phyloP scores from a whole-genome alignment of 2,888 invertebrate species.

The Standfussiana lucernea region DNA sequence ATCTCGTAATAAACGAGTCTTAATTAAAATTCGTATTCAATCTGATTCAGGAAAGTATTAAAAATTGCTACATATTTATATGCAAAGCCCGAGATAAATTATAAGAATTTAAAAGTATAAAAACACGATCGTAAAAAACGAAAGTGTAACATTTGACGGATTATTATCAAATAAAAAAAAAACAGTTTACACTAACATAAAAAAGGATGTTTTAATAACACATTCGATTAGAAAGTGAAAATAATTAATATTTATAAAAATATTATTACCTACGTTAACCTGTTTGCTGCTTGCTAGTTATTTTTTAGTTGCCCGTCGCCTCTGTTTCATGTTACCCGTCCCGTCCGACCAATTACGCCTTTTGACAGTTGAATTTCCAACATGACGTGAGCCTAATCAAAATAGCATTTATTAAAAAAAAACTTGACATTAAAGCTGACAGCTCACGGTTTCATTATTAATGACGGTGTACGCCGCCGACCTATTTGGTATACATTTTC shows the following conservation, averaged over 20 bases:
- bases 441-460: slow-evolving; percentile 90
- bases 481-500: slow-evolving; percentile 79
- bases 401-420: slow-evolving; percentile 90
- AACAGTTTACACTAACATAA: slow-evolving; percentile 29
- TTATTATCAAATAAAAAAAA: slow-evolving; percentile 43
- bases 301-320: slow-evolving; percentile 67
- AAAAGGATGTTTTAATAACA: slow-evolving; percentile 45
- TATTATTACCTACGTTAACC: slow-evolving; percentile 39
- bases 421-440: slow-evolving; percentile 89
- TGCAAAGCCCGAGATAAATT: slow-evolving; percentile 43
- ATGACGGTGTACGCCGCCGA: slow-evolving; percentile 81
- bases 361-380: slow-evolving; percentile 91
- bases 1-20: slow-evolving; percentile 54
- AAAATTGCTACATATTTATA: slow-evolving; percentile 46
- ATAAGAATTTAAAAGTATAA: slow-evolving; percentile 50
- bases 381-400: slow-evolving; percentile 92
- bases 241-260: slow-evolving; percentile 47
- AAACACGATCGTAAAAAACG: slow-evolving; percentile 54
- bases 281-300: slow-evolving; percentile 34
- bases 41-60: slow-evolving; percentile 38
- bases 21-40: slow-evolving; percentile 57
- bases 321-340: slow-evolving; percentile 80
- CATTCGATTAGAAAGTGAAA: slow-evolving; percentile 55
- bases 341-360: slow-evolving; percentile 89
- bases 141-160: slow-evolving; percentile 63